Percentiles rank a stretch among this genome's conserved stretches.
These are phyloP conservation scores for Dendrocincla fuliginosa DNA, from an alignment of 2,797 vertebrate genomes.

Conservation along the genomic window DNA sequence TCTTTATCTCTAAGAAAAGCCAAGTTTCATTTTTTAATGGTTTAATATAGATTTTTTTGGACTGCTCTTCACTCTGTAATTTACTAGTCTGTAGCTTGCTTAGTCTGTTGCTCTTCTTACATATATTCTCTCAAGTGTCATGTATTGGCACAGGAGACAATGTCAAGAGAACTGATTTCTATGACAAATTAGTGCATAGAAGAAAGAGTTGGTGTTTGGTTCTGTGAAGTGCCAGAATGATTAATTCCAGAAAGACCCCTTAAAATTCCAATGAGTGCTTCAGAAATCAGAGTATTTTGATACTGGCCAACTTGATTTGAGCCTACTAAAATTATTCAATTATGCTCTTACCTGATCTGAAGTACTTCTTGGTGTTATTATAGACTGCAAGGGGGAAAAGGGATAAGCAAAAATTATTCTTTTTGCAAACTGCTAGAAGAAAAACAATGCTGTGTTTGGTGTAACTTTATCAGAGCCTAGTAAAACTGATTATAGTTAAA, in stretches of 20 bases:
- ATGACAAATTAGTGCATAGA: slow-evolving; percentile 25
- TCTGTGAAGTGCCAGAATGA: slow-evolving; percentile 7
- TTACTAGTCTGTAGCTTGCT: slow-evolving; percentile 7
- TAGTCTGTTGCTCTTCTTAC: slow-evolving; percentile 22
- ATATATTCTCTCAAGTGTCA: background rate
- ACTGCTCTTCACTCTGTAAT: slow-evolving; percentile 5
- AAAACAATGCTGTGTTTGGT: background rate
- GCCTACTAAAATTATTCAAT: background rate
- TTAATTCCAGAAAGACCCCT: slow-evolving; percentile 28
- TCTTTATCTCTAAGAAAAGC: slow-evolving; percentile 1
- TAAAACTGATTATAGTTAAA: background rate
- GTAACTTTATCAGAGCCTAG: background rate
- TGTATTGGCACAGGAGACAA: slow-evolving; percentile 12
- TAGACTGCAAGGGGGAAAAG: background rate
- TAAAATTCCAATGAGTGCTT: slow-evolving; percentile 16
- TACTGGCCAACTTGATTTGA: background rate
- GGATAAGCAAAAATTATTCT: background rate
- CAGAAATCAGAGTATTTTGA: slow-evolving; percentile 11
- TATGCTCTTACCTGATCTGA: background rate
- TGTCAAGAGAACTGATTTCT: slow-evolving; percentile 24
- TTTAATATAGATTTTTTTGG: slow-evolving; percentile 33
- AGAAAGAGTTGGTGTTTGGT: background rate
- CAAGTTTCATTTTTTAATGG: background rate
- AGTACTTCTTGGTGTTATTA: background rate
- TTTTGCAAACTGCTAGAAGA: background rate